Conservation (phyloP, 2,797 vertebrate genomes). For the Emydoidea blandingii region DNA sequence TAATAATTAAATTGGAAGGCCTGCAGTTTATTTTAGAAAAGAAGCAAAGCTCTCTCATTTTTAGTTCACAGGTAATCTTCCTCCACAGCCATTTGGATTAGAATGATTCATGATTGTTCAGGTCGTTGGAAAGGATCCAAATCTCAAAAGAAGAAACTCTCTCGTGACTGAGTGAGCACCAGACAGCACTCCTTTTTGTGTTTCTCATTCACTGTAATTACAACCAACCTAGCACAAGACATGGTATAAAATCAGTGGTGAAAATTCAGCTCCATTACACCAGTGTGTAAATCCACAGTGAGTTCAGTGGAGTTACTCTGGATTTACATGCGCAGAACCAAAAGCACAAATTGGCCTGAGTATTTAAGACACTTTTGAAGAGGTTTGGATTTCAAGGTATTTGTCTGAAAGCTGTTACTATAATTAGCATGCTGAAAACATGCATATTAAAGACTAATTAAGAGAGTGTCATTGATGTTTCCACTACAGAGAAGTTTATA, state of each 20-base stretch:
- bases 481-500: background rate
- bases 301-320: rapidly evolving
- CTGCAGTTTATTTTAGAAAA: slow-evolving; percentile 17
- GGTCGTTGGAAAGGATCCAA: background rate
- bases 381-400: background rate
- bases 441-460: slow-evolving; percentile 35
- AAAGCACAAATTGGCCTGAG: background rate
- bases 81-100: background rate
- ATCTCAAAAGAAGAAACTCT: background rate
- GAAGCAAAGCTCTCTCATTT: slow-evolving; percentile 1
- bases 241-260: background rate
- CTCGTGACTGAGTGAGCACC: background rate
- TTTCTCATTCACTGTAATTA: background rate
- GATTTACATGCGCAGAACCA: background rate
- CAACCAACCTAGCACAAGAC: background rate
- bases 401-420: background rate
- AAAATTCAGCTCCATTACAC: rapidly evolving
- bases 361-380: background rate
- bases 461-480: background rate
- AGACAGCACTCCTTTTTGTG: background rate
- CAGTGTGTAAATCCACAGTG: rapidly evolving
- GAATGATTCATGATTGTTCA: background rate
- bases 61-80: background rate
- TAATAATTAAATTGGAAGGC: slow-evolving; percentile 39
- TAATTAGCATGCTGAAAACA: slow-evolving; percentile 9